These are phyloP conservation scores for Jacana jacana DNA, from an alignment of 2,113 vertebrate genomes.

Conservation along the genomic window DNA sequence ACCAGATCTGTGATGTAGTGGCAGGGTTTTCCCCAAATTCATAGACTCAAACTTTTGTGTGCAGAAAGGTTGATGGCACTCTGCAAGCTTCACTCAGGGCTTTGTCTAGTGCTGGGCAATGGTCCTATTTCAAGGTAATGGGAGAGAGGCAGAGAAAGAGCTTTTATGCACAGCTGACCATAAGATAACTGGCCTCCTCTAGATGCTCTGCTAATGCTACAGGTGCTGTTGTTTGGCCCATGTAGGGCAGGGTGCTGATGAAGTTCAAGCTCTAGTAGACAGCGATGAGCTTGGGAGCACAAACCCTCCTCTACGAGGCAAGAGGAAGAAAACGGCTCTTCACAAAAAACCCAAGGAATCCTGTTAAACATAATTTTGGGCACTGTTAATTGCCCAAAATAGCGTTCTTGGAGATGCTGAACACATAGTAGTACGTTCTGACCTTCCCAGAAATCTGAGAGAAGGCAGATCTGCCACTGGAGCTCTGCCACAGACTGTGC, in stretches of 20 bases:
- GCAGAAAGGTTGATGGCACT: neutral
- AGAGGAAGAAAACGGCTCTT: neutral
- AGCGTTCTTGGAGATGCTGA: neutral
- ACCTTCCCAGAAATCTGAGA: constrained; percentile 3
- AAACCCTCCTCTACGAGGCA: neutral
- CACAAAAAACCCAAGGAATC: neutral
- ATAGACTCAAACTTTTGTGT: neutral
- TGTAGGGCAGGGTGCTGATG: neutral
- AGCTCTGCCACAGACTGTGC: neutral
- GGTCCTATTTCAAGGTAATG: neutral
- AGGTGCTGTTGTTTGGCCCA: neutral
- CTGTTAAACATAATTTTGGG: neutral
- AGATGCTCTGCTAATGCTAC: neutral
- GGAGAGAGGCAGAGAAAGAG: neutral
- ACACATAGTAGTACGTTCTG: neutral
- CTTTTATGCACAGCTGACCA: neutral
- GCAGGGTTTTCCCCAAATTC: neutral
- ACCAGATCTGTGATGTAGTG: neutral
- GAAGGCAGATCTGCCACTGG: neutral
- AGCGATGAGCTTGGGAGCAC: neutral
- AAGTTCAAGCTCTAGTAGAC: neutral
- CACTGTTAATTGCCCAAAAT: neutral
- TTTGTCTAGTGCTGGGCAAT: neutral
- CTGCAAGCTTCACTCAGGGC: neutral
- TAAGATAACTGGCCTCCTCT: neutral